Conservation (phyloP, 2,888 invertebrate genomes). For the Brachyptera putata region DNA sequence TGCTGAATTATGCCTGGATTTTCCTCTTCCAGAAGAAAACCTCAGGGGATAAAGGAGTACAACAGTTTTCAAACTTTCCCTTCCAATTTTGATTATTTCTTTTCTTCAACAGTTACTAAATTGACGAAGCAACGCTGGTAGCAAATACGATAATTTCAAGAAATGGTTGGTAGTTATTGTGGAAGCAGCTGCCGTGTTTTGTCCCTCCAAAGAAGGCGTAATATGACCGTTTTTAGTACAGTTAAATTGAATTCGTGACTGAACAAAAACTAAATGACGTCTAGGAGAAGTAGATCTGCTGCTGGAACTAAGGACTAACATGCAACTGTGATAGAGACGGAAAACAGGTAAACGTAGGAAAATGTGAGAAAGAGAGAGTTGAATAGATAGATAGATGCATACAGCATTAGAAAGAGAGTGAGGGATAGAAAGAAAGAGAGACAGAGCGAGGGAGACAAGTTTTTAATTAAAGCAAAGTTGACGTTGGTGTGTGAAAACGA, state of each 20-base stretch:
- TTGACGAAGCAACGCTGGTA: constrained; percentile 11
- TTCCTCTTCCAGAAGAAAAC: constrained; percentile 13
- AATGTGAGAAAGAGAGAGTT: background rate
- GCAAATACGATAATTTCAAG: constrained; percentile 14
- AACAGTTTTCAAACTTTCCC: constrained; percentile 17
- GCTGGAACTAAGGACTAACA: background rate
- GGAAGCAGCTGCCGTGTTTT: constrained; percentile 4
- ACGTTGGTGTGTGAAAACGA: constrained; percentile 3
- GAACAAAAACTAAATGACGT: constrained; percentile 13
- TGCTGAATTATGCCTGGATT: constrained; percentile 29
- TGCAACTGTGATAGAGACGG: background rate
- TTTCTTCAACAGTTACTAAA: constrained; percentile 11
- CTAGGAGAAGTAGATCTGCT: constrained; percentile 1
- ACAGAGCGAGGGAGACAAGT: constrained; percentile 23
- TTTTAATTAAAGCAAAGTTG: constrained; percentile 30
- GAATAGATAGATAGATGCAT: background rate
- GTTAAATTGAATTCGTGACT: constrained; percentile 8
- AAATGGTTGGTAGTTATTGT: background rate
- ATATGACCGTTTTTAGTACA: background rate
- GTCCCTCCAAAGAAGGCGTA: background rate
- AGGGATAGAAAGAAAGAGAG: background rate
- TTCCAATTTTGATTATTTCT: background rate
- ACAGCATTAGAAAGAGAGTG: background rate
- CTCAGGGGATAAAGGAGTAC: constrained; percentile 19
- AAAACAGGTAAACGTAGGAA: background rate